Evolutionary conservation across 2,797 vertebrate species (phyloP).

Genomic region (Luscinia luscinia): DNA sequence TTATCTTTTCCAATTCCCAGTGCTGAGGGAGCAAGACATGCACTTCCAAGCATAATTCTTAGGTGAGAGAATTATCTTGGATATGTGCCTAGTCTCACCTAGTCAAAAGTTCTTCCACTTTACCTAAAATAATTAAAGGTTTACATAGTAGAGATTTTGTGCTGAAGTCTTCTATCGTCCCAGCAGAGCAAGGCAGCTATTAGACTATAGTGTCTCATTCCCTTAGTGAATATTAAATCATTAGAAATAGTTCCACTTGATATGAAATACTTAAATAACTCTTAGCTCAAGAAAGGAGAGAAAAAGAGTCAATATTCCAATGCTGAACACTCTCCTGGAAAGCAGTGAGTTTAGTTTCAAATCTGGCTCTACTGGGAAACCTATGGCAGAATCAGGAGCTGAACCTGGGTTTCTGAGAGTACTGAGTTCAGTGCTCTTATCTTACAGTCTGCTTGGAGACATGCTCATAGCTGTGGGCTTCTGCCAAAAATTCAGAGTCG

Average conservation of each 20-base stretch:
- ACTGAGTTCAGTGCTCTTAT: not conserved
- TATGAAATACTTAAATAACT: slow-evolving; percentile 15
- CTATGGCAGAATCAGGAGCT: not conserved
- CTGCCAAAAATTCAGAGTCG: not conserved
- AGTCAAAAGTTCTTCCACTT: not conserved
- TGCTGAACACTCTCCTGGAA: not conserved
- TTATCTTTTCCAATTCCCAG: not conserved
- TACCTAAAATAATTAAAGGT: slow-evolving; percentile 15
- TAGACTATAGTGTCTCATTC: not conserved
- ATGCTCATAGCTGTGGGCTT: not conserved
- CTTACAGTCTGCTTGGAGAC: not conserved
- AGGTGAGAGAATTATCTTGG: not conserved
- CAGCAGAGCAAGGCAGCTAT: not conserved
- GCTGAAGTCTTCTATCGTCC: not conserved
- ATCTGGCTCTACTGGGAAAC: not conserved
- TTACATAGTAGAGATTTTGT: not conserved
- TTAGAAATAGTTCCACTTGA: slow-evolving; percentile 28
- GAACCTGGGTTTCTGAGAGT: not conserved
- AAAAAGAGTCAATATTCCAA: not conserved
- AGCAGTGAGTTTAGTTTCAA: not conserved
- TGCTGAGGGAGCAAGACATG: not conserved
- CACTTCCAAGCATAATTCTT: not conserved
- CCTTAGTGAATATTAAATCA: slow-evolving; percentile 24
- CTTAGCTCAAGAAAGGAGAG: not conserved
- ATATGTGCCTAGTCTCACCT: not conserved